Base-by-base conservation (phyloP, 2,888 invertebrate species). In the Sialis lutaria region DNA sequence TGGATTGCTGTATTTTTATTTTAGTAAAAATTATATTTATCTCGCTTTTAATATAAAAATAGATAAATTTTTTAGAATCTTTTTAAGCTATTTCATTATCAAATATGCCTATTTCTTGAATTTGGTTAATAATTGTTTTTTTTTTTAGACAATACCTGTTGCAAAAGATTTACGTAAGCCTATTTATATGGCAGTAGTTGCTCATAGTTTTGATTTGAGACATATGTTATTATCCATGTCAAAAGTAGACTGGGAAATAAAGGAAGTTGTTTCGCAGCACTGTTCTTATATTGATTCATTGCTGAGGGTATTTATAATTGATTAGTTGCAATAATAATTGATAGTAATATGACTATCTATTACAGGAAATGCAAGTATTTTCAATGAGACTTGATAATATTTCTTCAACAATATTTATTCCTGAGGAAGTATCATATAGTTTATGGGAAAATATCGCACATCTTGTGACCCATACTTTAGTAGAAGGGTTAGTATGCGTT, bases 221-320 rank as follows among this genome's bases (percentile, higher is more conserved):
- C 73, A 77, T 10, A 76, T 88, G 33, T 65, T 95, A 6, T 70
- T 77, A 50, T 75, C 82, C n/a, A 95, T 98, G 84, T 82, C 87
- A 47, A 82, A 82, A 65, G 91, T 95, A 1, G 85, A 87, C 63
- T 98, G 96, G 96, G 79, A 91, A 66, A 78, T 97, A 49, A 90
- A 89, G 69, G 91, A 89, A 57, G 90, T 98, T 0, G 90, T 89
- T 67, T 90, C 88, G 1, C 88, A 95, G 57, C 95, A 98, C 61
- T 95, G 89, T 59, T 67, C 74, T 2, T 98, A 98, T 61, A 80
- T 89, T 8, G 87, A 90, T 56, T 72, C 78, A 59, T 69, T 89
- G 44, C 72, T 84, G 35, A 64, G 69, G 61, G 80, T 78, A 63
- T 60, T 33, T 22, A 49, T 30, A 9, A 35, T 35, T 9, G 35